phyloP scores from a whole-genome alignment of 2,888 invertebrate species.

The Venustoraphidia nigricollis region DNA sequence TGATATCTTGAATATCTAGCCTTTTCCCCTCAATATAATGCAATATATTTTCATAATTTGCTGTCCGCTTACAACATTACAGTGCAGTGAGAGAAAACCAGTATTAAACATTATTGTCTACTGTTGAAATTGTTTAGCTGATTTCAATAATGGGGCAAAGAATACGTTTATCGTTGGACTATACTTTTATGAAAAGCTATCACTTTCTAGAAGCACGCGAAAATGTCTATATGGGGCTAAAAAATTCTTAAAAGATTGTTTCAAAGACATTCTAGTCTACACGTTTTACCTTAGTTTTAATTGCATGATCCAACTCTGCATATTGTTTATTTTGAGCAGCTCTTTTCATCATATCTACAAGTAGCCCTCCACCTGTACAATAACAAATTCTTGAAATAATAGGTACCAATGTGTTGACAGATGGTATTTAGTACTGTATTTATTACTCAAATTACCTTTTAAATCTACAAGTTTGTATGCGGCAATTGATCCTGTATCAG shows the following conservation, averaged over 20 bases:
- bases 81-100: too few species aligned
- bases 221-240: too few species aligned
- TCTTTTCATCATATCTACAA: constrained; percentile 86
- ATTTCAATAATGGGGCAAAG: too few species aligned
- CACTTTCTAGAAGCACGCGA: too few species aligned
- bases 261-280: neutral
- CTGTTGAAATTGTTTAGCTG: too few species aligned
- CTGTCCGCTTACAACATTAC: too few species aligned
- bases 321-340: constrained; percentile 81
- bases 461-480: constrained; percentile 81
- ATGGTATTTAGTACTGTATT: neutral
- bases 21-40: neutral
- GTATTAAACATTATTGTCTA: too few species aligned
- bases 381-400: neutral
- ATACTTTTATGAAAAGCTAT: too few species aligned
- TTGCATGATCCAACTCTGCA: constrained; percentile 83
- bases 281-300: constrained; percentile 56
- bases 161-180: too few species aligned
- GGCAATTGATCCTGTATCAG: constrained; percentile 66
- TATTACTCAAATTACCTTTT: constrained; percentile 44
- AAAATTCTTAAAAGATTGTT: too few species aligned
- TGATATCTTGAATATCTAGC: neutral
- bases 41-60: too few species aligned
- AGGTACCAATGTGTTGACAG: neutral
- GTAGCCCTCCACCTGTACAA: constrained; percentile 64